A percentile compares a stretch with the other conserved stretches of the same genome.
Evolutionary conservation across 2,113 vertebrate genomes (phyloP).

Genomic region (Ammodytes dubius): DNA sequence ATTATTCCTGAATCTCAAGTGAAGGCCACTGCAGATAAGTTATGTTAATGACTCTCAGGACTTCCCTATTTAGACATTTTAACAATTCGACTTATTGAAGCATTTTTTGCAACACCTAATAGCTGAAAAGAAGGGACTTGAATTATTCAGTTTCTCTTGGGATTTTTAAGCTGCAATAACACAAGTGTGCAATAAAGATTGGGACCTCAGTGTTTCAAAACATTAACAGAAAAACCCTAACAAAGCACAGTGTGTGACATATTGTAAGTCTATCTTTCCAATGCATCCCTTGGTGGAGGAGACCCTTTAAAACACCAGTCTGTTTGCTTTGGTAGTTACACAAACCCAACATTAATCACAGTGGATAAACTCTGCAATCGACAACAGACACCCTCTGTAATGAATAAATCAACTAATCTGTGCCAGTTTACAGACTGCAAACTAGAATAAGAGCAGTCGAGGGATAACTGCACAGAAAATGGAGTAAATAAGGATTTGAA

Average conservation of each 20-base stretch:
- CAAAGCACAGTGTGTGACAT: conserved; percentile 43
- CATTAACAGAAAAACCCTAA: conserved; percentile 39
- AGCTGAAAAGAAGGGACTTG: conserved; percentile 3
- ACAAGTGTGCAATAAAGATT: conserved; percentile 25
- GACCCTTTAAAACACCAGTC: conserved; percentile 67
- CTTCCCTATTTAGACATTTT: conserved; percentile 3
- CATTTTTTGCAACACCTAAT: conserved; percentile 2
- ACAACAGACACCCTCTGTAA: conserved; percentile 77
- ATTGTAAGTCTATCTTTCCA: conserved; percentile 62
- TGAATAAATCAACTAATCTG: conserved; percentile 81
- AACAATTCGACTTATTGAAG: conserved; percentile 2
- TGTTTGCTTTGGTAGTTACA: conserved; percentile 68
- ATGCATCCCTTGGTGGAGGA: conserved; percentile 49
- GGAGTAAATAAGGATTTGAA: conserved; percentile 72
- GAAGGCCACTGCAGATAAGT: conserved; percentile 8
- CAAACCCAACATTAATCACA: conserved; percentile 77
- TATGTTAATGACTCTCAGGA: conserved; percentile 9
- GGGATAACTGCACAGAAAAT: conserved; percentile 70
- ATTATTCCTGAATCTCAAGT: conserved; percentile 1
- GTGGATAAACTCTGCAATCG: conserved; percentile 75
- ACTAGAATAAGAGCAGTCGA: conserved; percentile 72
- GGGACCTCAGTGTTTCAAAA: conserved; percentile 40
- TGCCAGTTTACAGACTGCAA: conserved; percentile 67
- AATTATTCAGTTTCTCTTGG: conserved; percentile 37
- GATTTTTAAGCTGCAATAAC: conserved; percentile 27